Evolutionary conservation across 2,797 vertebrate species (phyloP).

Genomic region (Alectoris magna): DNA sequence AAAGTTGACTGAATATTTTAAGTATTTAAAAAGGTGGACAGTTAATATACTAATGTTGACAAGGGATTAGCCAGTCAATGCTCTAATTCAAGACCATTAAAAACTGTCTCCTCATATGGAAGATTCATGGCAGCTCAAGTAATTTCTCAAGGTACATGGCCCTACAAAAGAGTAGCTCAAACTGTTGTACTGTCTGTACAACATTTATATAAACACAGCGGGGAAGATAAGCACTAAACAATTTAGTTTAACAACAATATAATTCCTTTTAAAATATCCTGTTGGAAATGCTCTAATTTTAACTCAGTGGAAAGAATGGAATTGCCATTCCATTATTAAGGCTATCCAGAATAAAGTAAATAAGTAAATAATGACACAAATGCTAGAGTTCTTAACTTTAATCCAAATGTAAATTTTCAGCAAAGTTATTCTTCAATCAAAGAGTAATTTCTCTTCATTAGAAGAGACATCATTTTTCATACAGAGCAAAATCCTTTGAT

Average conservation of each 20-base stretch:
- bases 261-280: conserved; percentile 22
- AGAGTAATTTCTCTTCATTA: conserved; percentile 16
- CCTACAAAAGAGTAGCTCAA: neutral
- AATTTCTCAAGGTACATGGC: neutral
- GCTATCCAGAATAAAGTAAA: conserved; percentile 27
- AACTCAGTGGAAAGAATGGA: neutral
- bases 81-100: neutral
- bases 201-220: neutral
- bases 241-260: conserved; percentile 29
- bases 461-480: neutral
- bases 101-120: neutral
- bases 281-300: conserved; percentile 39
- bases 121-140: neutral
- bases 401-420: conserved; percentile 41
- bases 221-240: conserved; percentile 27
- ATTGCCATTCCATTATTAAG: conserved; percentile 27
- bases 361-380: conserved; percentile 47
- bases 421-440: conserved; percentile 10
- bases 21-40: neutral
- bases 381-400: conserved; percentile 6
- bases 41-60: neutral
- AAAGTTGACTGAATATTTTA: neutral
- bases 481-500: neutral
- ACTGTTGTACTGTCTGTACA: neutral
- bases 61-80: neutral